Conservation (phyloP, 1,140 invertebrate species). For the Venustaconcha ellipsiformis region DNA sequence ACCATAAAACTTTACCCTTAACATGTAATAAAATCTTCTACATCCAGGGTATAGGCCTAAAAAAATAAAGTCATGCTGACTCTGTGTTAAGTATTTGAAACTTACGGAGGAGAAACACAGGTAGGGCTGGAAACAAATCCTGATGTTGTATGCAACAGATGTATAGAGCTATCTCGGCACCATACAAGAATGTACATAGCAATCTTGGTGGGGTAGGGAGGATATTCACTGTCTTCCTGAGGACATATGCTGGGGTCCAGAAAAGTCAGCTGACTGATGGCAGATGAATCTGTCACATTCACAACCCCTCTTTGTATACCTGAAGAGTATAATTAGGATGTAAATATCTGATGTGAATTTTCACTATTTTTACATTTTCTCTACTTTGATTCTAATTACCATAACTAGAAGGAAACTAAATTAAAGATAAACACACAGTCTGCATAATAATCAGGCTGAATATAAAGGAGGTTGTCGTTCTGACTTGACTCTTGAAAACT, state of each 20-base stretch:
- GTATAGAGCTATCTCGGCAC: conserved; percentile 47
- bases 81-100: neutral
- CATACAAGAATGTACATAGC: conserved; percentile 49
- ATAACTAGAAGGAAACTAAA: neutral
- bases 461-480: too few species aligned
- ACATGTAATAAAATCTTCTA: too few species aligned
- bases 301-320: conserved; percentile 52
- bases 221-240: conserved; percentile 38
- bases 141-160: conserved; percentile 35
- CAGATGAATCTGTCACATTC: conserved; percentile 34
- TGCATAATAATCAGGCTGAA: neutral
- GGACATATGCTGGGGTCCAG: conserved; percentile 58
- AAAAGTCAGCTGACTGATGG: conserved; percentile 49
- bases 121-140: conserved; percentile 37
- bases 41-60: too few species aligned
- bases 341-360: too few species aligned
- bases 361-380: too few species aligned
- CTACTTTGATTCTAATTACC: too few species aligned
- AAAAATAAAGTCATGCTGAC: too few species aligned
- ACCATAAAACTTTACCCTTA: too few species aligned
- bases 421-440: neutral
- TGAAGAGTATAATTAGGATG: conserved; percentile 13
- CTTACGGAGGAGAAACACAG: conserved; percentile 45
- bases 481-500: too few species aligned
- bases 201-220: conserved; percentile 47